Conservation (phyloP, 2,888 invertebrate species). For the Ariolimax columbianus region DNA sequence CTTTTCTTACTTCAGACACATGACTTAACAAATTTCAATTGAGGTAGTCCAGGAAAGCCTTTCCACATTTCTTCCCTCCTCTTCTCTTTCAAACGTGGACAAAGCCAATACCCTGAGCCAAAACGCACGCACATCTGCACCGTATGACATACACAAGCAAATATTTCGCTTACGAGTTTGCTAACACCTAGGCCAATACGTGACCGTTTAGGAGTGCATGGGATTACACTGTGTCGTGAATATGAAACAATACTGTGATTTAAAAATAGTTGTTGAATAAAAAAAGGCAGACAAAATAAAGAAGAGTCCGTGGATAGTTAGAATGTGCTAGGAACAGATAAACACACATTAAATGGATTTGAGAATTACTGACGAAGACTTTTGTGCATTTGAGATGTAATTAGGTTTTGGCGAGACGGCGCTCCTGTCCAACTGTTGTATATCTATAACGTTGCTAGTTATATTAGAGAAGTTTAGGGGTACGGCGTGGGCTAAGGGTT, state of each 20-base stretch:
- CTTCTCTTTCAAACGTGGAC: not conserved
- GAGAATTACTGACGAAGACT: no score
- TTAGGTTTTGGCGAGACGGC: no score
- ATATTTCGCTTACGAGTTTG: constrained; percentile 16
- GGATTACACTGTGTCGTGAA: not conserved
- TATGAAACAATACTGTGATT: not conserved
- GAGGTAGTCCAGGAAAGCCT: not conserved
- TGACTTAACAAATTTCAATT: not conserved
- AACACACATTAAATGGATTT: no score
- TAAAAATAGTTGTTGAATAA: not conserved
- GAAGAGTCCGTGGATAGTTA: no score
- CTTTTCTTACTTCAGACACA: not conserved
- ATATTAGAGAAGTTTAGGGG: no score
- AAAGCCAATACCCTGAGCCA: not conserved
- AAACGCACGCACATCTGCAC: constrained; percentile 9
- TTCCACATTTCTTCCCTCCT: not conserved
- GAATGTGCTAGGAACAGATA: no score
- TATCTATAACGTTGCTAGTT: no score
- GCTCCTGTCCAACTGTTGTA: no score
- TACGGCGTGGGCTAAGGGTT: no score
- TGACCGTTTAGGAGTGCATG: not conserved
- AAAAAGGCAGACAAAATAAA: no score
- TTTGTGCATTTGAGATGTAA: no score
- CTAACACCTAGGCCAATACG: not conserved
- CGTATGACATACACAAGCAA: constrained; percentile 21